These are phyloP conservation scores for Drosophila auraria DNA, from an alignment of 1,140 invertebrate species.

Conservation along the genomic window DNA sequence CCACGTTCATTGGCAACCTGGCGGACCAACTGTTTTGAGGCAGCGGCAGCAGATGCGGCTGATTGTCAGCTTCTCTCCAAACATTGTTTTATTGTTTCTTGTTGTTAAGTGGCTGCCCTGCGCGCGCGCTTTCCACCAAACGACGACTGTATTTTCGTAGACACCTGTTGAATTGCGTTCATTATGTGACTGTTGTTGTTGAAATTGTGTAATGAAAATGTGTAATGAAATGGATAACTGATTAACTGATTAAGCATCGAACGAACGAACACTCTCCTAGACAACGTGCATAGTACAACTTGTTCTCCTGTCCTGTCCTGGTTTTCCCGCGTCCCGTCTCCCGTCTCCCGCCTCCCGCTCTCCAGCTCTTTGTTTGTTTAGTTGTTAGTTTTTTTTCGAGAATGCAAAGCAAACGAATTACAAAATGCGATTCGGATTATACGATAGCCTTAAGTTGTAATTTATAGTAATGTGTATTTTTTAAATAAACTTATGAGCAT, in stretches of 20 bases:
- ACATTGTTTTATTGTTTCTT: constrained; percentile 63
- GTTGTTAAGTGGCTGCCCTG: constrained; percentile 63
- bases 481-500: constrained; percentile 82
- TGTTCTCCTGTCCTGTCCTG: constrained; percentile 14
- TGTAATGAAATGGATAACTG: constrained; percentile 28
- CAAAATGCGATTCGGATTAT: constrained; percentile 58
- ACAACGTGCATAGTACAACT: constrained; percentile 51
- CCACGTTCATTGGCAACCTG: constrained; percentile 77
- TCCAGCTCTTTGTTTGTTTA: constrained; percentile 59
- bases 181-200: constrained; percentile 67
- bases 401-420: constrained; percentile 42
- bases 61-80: constrained; percentile 52
- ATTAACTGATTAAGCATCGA: constrained; percentile 44
- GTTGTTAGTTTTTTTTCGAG: constrained; percentile 41
- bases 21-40: constrained; percentile 74
- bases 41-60: constrained; percentile 6
- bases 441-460: constrained; percentile 77
- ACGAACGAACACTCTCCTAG: constrained; percentile 39
- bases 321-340: constrained; percentile 11
- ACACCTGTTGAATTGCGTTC: constrained; percentile 72
- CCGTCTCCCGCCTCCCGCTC: constrained; percentile 8
- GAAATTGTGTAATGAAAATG: constrained; percentile 38
- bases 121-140: constrained; percentile 52
- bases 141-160: constrained; percentile 72
- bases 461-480: constrained; percentile 78